These are phyloP conservation scores for Itoplectis maculator DNA, from an alignment of 2,888 invertebrate genomes.

Conservation along the genomic window DNA sequence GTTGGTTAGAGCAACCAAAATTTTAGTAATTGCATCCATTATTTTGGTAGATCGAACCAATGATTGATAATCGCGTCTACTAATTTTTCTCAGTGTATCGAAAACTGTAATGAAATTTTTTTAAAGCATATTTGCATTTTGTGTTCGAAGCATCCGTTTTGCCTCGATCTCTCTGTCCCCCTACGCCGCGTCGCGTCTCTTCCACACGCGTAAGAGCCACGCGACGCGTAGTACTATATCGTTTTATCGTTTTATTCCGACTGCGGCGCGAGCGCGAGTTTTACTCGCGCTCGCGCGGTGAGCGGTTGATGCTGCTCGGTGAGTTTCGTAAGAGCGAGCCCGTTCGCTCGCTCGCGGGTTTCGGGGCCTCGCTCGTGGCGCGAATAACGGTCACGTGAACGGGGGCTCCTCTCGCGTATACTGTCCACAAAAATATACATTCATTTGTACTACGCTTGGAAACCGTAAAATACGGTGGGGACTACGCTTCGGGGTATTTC, in stretches of 20 bases:
- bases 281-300: constrained; percentile 35
- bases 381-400: constrained; percentile 69
- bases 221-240: too few relatives aligned
- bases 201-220: too few relatives aligned
- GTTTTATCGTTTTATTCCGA: constrained; percentile 1
- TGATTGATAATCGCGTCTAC: too few relatives aligned
- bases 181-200: too few relatives aligned
- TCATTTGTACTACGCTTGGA: constrained; percentile 69
- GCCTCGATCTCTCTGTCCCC: too few relatives aligned
- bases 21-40: too few relatives aligned
- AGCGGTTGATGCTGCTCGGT: constrained; percentile 57
- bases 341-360: constrained; percentile 53
- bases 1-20: too few relatives aligned
- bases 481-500: constrained; percentile 67
- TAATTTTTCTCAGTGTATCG: too few relatives aligned
- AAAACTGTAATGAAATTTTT: too few relatives aligned
- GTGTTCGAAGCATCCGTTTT: too few relatives aligned
- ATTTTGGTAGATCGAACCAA: too few relatives aligned
- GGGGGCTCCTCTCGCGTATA: constrained; percentile 38
- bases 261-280: constrained; percentile 7
- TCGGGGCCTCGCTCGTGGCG: constrained; percentile 59
- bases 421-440: neutral
- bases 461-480: constrained; percentile 74
- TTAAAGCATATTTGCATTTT: too few relatives aligned
- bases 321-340: constrained; percentile 64